These are phyloP conservation scores for Lepidochrysops patricia DNA, from an alignment of 2,888 invertebrate species.

Conservation along the genomic window DNA sequence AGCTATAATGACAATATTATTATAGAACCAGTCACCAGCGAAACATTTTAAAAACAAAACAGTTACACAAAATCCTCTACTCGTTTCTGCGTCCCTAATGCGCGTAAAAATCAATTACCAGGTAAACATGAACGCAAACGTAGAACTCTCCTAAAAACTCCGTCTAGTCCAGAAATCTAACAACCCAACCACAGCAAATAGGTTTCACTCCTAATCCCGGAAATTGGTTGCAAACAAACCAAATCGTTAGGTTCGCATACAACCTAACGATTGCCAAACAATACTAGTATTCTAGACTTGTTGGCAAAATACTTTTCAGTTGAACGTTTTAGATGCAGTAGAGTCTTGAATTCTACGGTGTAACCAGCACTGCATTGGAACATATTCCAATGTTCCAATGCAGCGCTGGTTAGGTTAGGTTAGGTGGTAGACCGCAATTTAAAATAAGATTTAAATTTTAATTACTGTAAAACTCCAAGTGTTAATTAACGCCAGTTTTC, in stretches of 20 bases:
- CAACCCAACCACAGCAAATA: not conserved
- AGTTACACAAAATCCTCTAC: too few species aligned
- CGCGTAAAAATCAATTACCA: not conserved
- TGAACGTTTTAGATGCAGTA: not conserved
- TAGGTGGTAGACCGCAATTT: too few species aligned
- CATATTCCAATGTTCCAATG: too few species aligned
- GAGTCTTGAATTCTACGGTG: not conserved
- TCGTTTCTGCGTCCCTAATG: not conserved
- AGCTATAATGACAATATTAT: too few species aligned
- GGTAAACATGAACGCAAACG: not conserved
- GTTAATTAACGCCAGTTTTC: too few species aligned
- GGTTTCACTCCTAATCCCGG: not conserved
- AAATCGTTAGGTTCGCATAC: not conserved
- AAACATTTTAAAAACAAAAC: too few species aligned
- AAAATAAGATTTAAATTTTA: too few species aligned
- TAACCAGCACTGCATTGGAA: too few species aligned
- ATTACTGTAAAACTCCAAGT: too few species aligned
- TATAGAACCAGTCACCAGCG: too few species aligned
- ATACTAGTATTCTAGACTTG: not conserved
- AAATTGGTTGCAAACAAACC: not conserved
- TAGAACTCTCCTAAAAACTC: not conserved
- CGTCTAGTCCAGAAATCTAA: too few species aligned
- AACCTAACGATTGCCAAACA: conserved; percentile 8
- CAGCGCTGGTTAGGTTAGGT: too few species aligned
- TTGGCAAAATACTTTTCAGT: not conserved